Evolutionary conservation across 2,113 vertebrate genomes (phyloP).

Genomic region (Fregetta grallaria): DNA sequence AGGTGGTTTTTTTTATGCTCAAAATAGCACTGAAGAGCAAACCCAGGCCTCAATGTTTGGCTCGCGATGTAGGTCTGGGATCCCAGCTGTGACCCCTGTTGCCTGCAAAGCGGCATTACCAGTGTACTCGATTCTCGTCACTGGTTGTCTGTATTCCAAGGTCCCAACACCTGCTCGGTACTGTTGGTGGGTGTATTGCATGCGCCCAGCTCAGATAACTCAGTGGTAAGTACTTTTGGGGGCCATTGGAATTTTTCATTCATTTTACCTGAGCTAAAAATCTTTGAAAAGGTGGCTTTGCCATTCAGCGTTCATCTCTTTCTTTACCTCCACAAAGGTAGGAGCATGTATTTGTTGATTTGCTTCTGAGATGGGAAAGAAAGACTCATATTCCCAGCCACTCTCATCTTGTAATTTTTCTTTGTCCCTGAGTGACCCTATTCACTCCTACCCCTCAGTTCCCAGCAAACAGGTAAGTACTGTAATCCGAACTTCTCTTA

Average conservation of each 20-base stretch:
- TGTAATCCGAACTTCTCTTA: background rate
- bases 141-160: background rate
- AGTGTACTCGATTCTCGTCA: rapidly evolving
- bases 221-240: background rate
- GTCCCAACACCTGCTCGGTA: background rate
- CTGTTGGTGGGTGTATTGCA: background rate
- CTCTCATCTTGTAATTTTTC: background rate
- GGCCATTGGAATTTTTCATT: background rate
- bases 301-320: background rate
- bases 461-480: background rate
- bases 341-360: background rate
- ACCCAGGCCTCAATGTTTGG: background rate
- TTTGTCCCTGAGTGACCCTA: background rate
- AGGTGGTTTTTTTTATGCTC: background rate
- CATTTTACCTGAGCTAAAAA: background rate
- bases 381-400: background rate
- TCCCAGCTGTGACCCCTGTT: background rate
- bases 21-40: conserved; percentile 35
- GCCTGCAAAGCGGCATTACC: background rate
- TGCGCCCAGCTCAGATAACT: background rate
- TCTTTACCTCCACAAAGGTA: background rate
- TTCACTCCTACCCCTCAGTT: background rate
- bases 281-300: background rate
- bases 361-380: background rate
- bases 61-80: background rate